These are phyloP conservation scores for Myopa tessellatipennis DNA, from an alignment of 2,888 invertebrate species.

Conservation along the genomic window DNA sequence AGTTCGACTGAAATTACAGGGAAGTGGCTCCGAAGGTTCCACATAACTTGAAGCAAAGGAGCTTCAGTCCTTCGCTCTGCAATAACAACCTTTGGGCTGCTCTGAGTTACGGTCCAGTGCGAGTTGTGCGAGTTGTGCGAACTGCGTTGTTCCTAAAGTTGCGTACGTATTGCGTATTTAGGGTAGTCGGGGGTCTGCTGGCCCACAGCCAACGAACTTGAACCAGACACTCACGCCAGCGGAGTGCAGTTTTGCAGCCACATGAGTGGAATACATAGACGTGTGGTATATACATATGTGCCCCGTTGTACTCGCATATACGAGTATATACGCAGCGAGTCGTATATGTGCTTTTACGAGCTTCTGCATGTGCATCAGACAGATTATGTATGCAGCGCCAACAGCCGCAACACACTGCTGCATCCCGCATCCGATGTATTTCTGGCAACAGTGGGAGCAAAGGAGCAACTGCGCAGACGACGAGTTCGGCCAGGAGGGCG, in stretches of 20 bases:
- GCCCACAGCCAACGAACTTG: not conserved
- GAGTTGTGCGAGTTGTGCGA: not conserved
- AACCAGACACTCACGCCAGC: slow-evolving; percentile 12
- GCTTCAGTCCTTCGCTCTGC: not conserved
- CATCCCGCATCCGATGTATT: not conserved
- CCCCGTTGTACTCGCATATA: too few species aligned
- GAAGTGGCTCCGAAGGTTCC: too few species aligned
- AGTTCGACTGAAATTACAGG: too few species aligned
- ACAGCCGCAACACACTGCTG: not conserved
- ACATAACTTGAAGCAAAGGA: not conserved
- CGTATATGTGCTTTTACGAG: not conserved
- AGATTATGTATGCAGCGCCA: not conserved
- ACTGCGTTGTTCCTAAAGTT: not conserved
- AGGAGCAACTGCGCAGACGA: not conserved
- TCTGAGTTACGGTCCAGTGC: not conserved
- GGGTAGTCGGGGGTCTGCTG: not conserved
- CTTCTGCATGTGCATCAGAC: slow-evolving; percentile 19
- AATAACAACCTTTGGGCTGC: not conserved
- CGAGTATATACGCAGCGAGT: too few species aligned
- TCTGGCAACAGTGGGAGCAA: not conserved
- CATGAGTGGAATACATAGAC: not conserved
- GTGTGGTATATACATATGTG: too few species aligned
- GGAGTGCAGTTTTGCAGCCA: slow-evolving; percentile 23
- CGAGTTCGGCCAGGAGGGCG: not conserved
- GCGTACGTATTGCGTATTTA: not conserved